A percentile compares a stretch with the other conserved stretches of the same genome.
These are phyloP conservation scores for Didymodactylos carnosus DNA, from an alignment of 2,888 invertebrate species.

Conservation along the genomic window DNA sequence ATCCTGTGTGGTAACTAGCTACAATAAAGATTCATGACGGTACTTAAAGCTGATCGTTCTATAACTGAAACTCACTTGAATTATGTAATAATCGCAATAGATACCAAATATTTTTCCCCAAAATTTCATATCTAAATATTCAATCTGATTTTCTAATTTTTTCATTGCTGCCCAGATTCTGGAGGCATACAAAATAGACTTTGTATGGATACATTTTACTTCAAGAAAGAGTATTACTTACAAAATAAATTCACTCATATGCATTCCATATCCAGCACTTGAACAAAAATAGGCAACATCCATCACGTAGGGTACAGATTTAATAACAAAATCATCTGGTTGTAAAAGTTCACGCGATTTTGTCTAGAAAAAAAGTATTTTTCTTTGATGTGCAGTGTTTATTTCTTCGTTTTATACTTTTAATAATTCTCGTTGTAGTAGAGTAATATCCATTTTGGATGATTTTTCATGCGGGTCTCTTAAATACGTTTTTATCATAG, in stretches of 20 bases:
- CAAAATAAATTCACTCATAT: background rate
- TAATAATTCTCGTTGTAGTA: too few relatives aligned
- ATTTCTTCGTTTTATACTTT: background rate
- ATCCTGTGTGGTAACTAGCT: too few relatives aligned
- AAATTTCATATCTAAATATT: constrained; percentile 41
- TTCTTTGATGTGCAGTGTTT: background rate
- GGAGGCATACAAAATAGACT: too few relatives aligned
- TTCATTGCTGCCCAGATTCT: constrained; percentile 53
- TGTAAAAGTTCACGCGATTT: background rate
- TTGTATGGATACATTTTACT: too few relatives aligned
- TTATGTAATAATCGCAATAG: constrained; percentile 55
- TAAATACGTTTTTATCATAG: background rate
- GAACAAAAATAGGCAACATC: background rate
- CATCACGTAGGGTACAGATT: background rate
- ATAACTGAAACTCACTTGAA: constrained; percentile 52
- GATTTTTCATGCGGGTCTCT: too few relatives aligned
- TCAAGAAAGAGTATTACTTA: background rate
- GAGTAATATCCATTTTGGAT: too few relatives aligned
- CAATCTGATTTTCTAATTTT: constrained; percentile 40
- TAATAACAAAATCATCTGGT: background rate
- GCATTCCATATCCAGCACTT: background rate
- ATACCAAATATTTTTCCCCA: constrained; percentile 70
- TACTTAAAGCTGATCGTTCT: too few relatives aligned
- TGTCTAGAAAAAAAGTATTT: background rate
- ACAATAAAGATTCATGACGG: too few relatives aligned